phyloP scores from a whole-genome alignment of 2,797 vertebrate species.

The Neosilurus mollespiculum region DNA sequence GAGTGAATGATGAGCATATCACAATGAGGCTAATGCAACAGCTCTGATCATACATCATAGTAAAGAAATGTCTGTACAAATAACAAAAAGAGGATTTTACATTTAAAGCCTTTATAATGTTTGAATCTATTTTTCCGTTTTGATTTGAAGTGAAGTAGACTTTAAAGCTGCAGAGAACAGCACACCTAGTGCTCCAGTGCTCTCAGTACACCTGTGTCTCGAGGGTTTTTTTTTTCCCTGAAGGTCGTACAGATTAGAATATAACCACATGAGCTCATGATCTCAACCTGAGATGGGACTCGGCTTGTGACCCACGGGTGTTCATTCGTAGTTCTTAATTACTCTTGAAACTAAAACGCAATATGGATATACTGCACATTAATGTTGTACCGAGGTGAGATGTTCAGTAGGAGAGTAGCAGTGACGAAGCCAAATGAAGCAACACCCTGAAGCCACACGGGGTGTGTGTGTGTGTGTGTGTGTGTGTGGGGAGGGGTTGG shows the following conservation, averaged over 20 bases:
- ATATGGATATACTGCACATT: constrained; percentile 24
- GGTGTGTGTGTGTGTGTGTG: no score
- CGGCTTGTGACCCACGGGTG: neutral
- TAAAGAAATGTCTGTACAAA: no score
- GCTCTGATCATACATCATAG: neutral
- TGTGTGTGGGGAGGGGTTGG: neutral
- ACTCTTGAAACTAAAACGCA: constrained; percentile 28
- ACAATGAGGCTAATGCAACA: neutral
- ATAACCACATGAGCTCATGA: neutral
- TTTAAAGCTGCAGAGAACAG: neutral
- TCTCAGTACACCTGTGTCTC: neutral
- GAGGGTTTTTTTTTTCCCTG: neutral
- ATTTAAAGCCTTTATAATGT: neutral
- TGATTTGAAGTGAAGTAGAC: neutral
- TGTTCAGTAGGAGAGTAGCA: constrained; percentile 13
- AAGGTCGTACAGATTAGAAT: neutral
- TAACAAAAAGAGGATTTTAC: neutral
- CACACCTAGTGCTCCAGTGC: neutral
- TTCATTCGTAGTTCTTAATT: constrained; percentile 39
- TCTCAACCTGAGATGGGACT: neutral
- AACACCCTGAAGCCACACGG: constrained; percentile 17
- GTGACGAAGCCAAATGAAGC: constrained; percentile 24
- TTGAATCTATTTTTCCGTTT: neutral
- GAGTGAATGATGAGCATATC: neutral
- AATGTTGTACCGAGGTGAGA: constrained; percentile 37